A percentile compares a stretch with the other conserved stretches of the same genome.
Conservation (phyloP, 2,113 vertebrate genomes). For the Protobothrops flavoviridis region DNA sequence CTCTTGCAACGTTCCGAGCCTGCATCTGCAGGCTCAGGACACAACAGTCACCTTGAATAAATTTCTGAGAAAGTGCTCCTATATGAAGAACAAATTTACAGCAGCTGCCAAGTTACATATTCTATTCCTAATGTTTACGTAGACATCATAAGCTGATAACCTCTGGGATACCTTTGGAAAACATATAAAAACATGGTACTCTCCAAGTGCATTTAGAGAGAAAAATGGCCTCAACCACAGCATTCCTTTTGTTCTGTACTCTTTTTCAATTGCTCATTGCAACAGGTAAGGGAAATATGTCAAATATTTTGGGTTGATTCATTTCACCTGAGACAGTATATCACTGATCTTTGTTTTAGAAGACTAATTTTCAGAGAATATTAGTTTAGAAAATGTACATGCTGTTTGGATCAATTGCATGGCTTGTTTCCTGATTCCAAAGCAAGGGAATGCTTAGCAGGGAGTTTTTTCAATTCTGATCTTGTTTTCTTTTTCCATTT, state of each 20-base stretch:
- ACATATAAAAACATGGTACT: neutral
- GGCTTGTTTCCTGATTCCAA: neutral
- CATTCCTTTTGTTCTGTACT: neutral
- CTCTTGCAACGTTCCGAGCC: no score
- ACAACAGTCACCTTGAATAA: neutral
- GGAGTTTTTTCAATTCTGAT: no score
- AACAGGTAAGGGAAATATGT: neutral
- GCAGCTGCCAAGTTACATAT: neutral
- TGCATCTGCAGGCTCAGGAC: no score
- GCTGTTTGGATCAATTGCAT: neutral
- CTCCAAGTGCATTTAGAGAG: neutral
- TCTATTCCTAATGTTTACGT: neutral
- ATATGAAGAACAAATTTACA: neutral
- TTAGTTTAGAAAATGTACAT: neutral
- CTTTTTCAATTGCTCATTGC: neutral
- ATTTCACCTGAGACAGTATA: neutral
- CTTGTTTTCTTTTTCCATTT: no score
- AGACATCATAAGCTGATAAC: neutral
- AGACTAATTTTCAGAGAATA: neutral
- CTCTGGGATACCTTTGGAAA: neutral
- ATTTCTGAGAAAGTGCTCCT: neutral
- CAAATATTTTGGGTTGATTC: neutral
- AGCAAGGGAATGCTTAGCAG: neutral
- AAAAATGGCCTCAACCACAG: neutral
- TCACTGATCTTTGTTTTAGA: neutral